Conservation (phyloP, 2,888 invertebrate species). For the Octonoba sinensis region DNA sequence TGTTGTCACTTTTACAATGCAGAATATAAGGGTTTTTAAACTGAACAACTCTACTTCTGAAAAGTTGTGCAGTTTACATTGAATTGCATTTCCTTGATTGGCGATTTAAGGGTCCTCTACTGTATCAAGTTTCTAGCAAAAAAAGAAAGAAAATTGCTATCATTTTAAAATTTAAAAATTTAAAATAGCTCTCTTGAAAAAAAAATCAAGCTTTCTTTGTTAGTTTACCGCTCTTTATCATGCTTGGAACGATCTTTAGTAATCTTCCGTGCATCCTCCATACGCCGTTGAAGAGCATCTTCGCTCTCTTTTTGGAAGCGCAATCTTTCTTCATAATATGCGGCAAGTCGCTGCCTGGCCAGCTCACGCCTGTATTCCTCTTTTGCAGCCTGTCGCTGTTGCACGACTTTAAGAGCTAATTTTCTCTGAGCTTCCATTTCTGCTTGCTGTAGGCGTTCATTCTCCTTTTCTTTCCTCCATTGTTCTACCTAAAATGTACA, state of each 20-base stretch:
- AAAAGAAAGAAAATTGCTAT: no score
- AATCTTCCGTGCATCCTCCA: slow-evolving; percentile 57
- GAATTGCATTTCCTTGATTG: no score
- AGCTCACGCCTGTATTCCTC: slow-evolving; percentile 58
- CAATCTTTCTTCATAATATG: slow-evolving; percentile 56
- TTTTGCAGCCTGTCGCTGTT: slow-evolving; percentile 59
- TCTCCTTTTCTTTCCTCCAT: slow-evolving; percentile 62
- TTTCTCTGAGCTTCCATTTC: slow-evolving; percentile 62
- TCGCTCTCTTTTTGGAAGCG: slow-evolving; percentile 60
- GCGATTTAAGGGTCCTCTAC: no score
- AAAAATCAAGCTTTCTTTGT: no score
- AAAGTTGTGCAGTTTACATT: no score
- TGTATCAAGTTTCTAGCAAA: no score
- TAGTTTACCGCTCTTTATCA: slow-evolving; percentile 59
- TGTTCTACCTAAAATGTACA: slow-evolving; percentile 52
- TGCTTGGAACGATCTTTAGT: slow-evolving; percentile 56
- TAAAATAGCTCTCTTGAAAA: no score
- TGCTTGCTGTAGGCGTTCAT: slow-evolving; percentile 53
- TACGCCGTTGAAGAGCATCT: slow-evolving; percentile 58
- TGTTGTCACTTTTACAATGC: no score
- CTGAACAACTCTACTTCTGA: no score
- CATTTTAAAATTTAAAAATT: no score
- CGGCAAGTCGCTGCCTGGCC: slow-evolving; percentile 53
- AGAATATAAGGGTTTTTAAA: no score
- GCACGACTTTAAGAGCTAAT: slow-evolving; percentile 53